A percentile compares a stretch with the other conserved stretches of the same genome.
These are phyloP conservation scores for Tricholaema leucomelas DNA, from an alignment of 2,113 vertebrate genomes.

Conservation along the genomic window DNA sequence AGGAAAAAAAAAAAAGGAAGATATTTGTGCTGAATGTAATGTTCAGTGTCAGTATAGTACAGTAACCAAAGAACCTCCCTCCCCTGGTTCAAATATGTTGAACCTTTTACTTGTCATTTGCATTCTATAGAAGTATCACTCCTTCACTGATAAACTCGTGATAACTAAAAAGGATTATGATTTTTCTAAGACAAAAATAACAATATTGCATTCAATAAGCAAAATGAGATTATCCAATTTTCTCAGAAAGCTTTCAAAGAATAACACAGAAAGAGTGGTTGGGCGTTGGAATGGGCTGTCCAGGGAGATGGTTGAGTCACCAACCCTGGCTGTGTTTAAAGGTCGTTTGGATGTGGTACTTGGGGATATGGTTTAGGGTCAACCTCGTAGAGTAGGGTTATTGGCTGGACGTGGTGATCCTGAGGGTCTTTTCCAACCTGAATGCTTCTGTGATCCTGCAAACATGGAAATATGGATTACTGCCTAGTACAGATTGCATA, in stretches of 20 bases:
- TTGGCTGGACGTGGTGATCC: no score
- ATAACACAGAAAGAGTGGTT: no score
- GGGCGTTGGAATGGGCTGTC: no score
- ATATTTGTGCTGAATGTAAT: background rate
- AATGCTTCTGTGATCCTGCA: no score
- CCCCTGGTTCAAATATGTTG: background rate
- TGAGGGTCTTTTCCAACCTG: no score
- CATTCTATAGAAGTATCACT: conserved; percentile 26
- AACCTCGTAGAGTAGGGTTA: no score
- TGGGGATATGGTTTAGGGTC: no score
- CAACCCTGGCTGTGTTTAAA: no score
- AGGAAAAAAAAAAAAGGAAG: background rate
- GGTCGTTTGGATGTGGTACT: no score
- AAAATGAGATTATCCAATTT: background rate
- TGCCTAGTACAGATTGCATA: background rate
- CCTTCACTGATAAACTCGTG: conserved; percentile 29
- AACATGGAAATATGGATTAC: background rate
- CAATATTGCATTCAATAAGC: background rate
- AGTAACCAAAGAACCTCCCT: background rate
- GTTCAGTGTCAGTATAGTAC: background rate
- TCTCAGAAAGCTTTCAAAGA: background rate
- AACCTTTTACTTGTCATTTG: conserved; percentile 1
- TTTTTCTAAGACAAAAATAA: conserved; percentile 22
- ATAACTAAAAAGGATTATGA: background rate
- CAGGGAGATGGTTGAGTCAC: no score